Evolutionary conservation across 1,140 invertebrate species (phyloP).

Genomic region (Papilio polyxenes): DNA sequence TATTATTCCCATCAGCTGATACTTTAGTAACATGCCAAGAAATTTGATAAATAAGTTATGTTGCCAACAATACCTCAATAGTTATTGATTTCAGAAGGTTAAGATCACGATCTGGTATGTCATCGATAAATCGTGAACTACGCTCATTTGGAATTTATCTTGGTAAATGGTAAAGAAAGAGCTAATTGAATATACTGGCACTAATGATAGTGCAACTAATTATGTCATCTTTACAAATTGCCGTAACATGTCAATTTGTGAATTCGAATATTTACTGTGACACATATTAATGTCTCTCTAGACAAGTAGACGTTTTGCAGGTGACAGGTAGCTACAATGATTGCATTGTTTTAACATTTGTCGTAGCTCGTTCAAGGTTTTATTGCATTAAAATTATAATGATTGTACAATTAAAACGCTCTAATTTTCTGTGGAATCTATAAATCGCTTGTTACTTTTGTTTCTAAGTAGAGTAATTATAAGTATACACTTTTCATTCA

Average conservation of each 20-base stretch:
- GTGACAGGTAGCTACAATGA: background rate
- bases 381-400: background rate
- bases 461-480: background rate
- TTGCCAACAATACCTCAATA: slow-evolving; percentile 6
- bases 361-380: background rate
- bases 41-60: background rate
- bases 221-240: background rate
- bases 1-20: background rate
- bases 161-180: too few species aligned
- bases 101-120: background rate
- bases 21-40: background rate
- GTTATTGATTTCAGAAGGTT: background rate
- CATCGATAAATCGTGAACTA: background rate
- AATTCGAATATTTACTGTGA: too few species aligned
- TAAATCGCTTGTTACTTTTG: background rate
- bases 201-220: too few species aligned
- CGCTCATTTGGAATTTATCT: background rate
- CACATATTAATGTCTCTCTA: background rate
- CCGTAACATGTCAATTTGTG: background rate
- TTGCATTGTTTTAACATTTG: background rate
- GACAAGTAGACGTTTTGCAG: background rate
- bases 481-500: slow-evolving; percentile 15
- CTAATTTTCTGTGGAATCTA: background rate
- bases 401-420: background rate
- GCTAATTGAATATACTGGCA: too few species aligned